phyloP scores from a whole-genome alignment of 2,888 invertebrate species.

The Steromphala cineraria region DNA sequence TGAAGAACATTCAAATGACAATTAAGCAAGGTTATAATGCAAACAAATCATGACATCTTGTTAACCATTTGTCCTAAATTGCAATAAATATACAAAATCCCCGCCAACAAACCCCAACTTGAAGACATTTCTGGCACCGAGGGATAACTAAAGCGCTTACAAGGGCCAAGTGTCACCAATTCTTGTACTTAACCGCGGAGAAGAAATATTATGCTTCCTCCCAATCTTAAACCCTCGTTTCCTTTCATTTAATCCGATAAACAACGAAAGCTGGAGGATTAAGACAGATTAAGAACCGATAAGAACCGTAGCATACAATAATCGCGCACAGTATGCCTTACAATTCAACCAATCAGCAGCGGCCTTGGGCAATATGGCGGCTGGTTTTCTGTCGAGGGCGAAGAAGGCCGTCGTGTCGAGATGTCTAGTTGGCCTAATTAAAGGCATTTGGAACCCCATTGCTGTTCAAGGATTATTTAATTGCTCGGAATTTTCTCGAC shows the following conservation, averaged over 20 bases:
- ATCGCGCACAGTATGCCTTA: neutral
- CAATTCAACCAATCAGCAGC: neutral
- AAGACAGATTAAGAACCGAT: constrained; percentile 7
- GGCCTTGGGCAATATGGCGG: constrained; percentile 17
- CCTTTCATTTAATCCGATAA: constrained; percentile 17
- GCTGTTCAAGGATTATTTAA: no score
- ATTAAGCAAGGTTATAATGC: no score
- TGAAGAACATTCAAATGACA: no score
- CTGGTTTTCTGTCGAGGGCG: neutral
- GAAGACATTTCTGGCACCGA: neutral
- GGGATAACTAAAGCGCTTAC: constrained; percentile 6
- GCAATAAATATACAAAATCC: constrained; percentile 3
- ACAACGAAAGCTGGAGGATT: neutral
- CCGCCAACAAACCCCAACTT: neutral
- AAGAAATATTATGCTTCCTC: constrained; percentile 13
- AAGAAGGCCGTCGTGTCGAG: neutral
- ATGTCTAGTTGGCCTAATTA: constrained; percentile 14
- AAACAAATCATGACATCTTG: no score
- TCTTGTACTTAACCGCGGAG: constrained; percentile 9
- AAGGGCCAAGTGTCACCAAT: neutral
- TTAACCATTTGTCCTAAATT: neutral
- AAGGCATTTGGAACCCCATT: neutral
- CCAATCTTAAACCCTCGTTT: constrained; percentile 5
- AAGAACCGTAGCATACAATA: constrained; percentile 7
- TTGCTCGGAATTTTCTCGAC: no score